These are phyloP conservation scores for Leptinotarsa texana DNA, from an alignment of 1,140 invertebrate genomes.

Conservation along the genomic window DNA sequence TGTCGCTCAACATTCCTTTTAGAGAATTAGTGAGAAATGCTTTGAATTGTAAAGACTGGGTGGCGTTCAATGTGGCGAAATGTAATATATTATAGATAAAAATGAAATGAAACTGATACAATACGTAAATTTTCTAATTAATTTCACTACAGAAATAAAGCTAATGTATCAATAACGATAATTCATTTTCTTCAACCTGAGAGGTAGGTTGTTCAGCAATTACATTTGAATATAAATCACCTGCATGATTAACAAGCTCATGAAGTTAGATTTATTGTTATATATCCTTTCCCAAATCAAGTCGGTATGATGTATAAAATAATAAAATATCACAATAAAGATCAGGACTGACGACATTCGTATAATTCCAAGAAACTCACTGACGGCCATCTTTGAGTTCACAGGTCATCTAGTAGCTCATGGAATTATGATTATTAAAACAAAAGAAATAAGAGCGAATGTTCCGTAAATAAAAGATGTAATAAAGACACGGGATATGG, in stretches of 20 bases:
- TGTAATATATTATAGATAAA: too few relatives aligned
- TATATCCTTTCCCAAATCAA: slow-evolving; percentile 25
- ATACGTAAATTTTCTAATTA: background rate
- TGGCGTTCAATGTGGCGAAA: too few relatives aligned
- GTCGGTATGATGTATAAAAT: slow-evolving; percentile 17
- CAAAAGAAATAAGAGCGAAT: slow-evolving; percentile 33
- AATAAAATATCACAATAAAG: slow-evolving; percentile 18
- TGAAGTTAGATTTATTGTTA: slow-evolving; percentile 28
- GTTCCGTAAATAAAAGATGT: slow-evolving; percentile 24
- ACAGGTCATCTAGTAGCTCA: slow-evolving; percentile 30
- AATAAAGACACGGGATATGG: slow-evolving; percentile 25
- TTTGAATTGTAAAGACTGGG: too few relatives aligned
- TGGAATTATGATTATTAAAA: slow-evolving; percentile 32
- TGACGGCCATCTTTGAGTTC: slow-evolving; percentile 28
- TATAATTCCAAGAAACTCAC: slow-evolving; percentile 23
- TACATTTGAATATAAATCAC: slow-evolving; percentile 27
- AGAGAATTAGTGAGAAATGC: too few relatives aligned
- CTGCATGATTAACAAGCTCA: slow-evolving; percentile 23
- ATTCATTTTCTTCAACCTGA: background rate
- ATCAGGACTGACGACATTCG: slow-evolving; percentile 27
- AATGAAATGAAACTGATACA: too few relatives aligned
- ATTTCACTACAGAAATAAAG: background rate
- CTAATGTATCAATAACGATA: background rate
- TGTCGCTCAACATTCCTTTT: too few relatives aligned
- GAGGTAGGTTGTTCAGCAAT: slow-evolving; percentile 15